Base-by-base conservation (phyloP, 1,140 invertebrate genomes). In the Amyelois transitella region DNA sequence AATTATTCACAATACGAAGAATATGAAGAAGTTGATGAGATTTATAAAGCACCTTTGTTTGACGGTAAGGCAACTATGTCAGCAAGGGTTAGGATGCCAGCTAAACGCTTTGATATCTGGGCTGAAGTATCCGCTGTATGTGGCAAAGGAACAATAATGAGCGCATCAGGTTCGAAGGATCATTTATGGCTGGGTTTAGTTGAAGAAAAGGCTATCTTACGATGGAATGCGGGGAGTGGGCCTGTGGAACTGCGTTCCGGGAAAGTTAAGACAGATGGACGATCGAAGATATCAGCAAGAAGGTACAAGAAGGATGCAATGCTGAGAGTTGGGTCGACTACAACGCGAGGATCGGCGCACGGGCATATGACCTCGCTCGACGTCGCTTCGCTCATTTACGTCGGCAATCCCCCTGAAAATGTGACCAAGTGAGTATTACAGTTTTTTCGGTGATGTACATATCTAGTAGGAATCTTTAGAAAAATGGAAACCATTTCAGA, bases 101-200 rank as follows among this genome's bases (percentile, higher is more conserved):
- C 82, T 22, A 85, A 86, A 55, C 66, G 76, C 25, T 88, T 88
- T 51, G 85, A 88, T 68, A 82, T 88, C 55, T 86, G 81, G 81
- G 85, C 81, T 5, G 85, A 88, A 62, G 78, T 88, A 22, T 81
- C 85, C 3, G 66, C 78, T 25, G 81, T 84, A 21, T 87, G 84
- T 51, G 69, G 75, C 5, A 72, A 72, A 53, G 84, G 84, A 12
- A 69, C 82, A 19, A 60, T 87, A 60, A 48, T 87, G 53, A 87
- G 81, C 58, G 77, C 81, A 49, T 72, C 79, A 43, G 84, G 84
- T 51, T 72, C 67, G 7, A 77, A 75, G 63, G 84, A 86, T 67
- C 78, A 87, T 69, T 75, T 87, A 60, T 87, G 81, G 84, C 67
- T 87, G 18, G 84, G 84, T 22, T 71, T 84, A 43, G 66, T 77